Conservation (phyloP, 2,888 invertebrate genomes). For the Acleris sparsana region DNA sequence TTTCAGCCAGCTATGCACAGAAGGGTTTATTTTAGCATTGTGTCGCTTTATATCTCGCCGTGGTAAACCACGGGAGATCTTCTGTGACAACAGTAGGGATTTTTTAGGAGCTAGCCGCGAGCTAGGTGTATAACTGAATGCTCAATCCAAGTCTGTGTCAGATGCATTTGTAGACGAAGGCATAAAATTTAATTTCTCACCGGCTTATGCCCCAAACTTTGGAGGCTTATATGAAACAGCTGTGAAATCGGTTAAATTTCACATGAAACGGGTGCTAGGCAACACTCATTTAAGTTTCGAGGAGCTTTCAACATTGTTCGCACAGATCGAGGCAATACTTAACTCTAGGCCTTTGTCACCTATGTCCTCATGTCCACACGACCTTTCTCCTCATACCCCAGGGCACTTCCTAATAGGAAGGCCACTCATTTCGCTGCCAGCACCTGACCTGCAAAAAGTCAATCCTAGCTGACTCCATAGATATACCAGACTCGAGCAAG, state of each 20-base stretch:
- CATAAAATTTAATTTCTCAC: slow-evolving; percentile 6
- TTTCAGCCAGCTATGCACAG: too few relatives aligned
- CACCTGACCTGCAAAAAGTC: background rate
- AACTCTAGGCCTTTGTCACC: slow-evolving; percentile 20
- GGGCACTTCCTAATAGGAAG: slow-evolving; percentile 3
- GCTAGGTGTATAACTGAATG: slow-evolving; percentile 16
- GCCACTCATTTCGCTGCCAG: slow-evolving; percentile 3
- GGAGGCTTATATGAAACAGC: slow-evolving; percentile 27
- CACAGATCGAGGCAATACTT: slow-evolving; percentile 25
- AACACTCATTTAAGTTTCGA: slow-evolving; percentile 38
- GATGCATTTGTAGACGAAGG: slow-evolving; percentile 11
- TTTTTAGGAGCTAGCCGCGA: slow-evolving; percentile 30
- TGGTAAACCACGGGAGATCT: slow-evolving; percentile 10
- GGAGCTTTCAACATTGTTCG: slow-evolving; percentile 32
- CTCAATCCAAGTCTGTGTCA: slow-evolving; percentile 14
- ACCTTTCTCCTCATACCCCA: background rate
- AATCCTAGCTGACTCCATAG: slow-evolving; percentile 8
- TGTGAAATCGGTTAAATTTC: slow-evolving; percentile 23
- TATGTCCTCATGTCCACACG: background rate
- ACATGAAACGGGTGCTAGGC: slow-evolving; percentile 29
- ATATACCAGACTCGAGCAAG: slow-evolving; percentile 5
- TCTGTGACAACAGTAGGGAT: slow-evolving; percentile 27
- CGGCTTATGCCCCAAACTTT: slow-evolving; percentile 7
- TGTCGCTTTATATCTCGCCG: too few relatives aligned
- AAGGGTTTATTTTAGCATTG: too few relatives aligned